Conservation (phyloP, 2,113 vertebrate species). For the Cheirogaleus medius region DNA sequence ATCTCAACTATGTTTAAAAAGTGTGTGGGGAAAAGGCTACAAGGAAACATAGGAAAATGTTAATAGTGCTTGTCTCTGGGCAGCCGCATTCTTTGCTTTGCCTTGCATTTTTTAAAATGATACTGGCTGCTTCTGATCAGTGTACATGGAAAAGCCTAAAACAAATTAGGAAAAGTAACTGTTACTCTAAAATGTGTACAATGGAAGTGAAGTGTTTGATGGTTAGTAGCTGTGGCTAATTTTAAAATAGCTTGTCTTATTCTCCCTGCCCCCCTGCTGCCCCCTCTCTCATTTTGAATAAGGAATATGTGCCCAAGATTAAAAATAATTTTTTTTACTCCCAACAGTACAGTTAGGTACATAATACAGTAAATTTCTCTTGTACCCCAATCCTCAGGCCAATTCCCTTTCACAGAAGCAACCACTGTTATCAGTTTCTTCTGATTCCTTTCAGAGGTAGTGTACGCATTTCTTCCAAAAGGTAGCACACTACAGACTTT, state of each 20-base stretch:
- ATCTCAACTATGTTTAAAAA: conserved; percentile 52
- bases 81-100: neutral
- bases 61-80: neutral
- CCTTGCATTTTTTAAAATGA: neutral
- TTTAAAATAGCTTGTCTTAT: neutral
- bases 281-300: neutral
- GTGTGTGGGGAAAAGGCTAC: neutral
- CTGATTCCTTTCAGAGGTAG: neutral
- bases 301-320: neutral
- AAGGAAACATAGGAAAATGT: conserved; percentile 3
- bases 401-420: neutral
- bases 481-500: neutral
- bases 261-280: neutral
- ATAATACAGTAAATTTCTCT: neutral
- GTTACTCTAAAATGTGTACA: neutral
- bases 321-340: neutral
- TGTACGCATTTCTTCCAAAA: neutral
- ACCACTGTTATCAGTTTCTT: neutral
- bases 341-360: neutral
- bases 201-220: neutral
- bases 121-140: neutral
- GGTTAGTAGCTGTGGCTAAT: neutral
- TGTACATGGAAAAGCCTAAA: neutral
- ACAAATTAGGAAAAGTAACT: neutral
- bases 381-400: no score